Evolutionary conservation across 2,113 vertebrate species (phyloP).

Genomic region (Hippopotamus amphibius): DNA sequence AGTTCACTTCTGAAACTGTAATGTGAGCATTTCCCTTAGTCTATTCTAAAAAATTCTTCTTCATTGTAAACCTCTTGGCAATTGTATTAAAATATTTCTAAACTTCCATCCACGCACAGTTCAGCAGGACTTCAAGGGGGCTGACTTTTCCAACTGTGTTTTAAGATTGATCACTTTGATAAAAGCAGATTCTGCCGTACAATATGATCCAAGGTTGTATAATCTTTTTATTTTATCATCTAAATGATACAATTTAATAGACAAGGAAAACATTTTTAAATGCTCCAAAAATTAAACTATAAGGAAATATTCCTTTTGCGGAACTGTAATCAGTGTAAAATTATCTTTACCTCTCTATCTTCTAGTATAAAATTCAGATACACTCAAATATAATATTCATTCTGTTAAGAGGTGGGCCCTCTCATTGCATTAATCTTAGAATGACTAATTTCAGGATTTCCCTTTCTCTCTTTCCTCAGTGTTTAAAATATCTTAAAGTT

Average conservation of each 20-base stretch:
- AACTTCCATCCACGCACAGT: neutral
- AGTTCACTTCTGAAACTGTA: constrained; percentile 32
- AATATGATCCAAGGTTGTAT: neutral
- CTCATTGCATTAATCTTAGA: neutral
- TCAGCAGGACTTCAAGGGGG: neutral
- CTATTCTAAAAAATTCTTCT: constrained; percentile 52
- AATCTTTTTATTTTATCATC: neutral
- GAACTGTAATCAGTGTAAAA: neutral
- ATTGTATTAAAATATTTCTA: constrained; percentile 32
- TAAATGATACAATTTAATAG: neutral
- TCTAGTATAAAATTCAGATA: neutral
- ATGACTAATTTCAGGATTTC: constrained; percentile 37
- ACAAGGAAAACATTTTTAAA: neutral
- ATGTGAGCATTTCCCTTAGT: neutral
- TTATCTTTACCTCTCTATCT: neutral
- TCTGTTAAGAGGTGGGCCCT: neutral
- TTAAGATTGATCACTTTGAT: neutral
- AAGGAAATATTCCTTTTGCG: neutral
- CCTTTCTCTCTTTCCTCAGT: neutral
- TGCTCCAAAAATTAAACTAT: neutral
- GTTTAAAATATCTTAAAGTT: neutral
- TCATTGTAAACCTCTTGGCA: constrained; percentile 15
- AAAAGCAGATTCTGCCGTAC: neutral
- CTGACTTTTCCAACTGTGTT: neutral
- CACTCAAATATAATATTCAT: neutral